Conservation (phyloP, 2,113 vertebrate species). For the Rhynchopsitta pachyrhyncha region DNA sequence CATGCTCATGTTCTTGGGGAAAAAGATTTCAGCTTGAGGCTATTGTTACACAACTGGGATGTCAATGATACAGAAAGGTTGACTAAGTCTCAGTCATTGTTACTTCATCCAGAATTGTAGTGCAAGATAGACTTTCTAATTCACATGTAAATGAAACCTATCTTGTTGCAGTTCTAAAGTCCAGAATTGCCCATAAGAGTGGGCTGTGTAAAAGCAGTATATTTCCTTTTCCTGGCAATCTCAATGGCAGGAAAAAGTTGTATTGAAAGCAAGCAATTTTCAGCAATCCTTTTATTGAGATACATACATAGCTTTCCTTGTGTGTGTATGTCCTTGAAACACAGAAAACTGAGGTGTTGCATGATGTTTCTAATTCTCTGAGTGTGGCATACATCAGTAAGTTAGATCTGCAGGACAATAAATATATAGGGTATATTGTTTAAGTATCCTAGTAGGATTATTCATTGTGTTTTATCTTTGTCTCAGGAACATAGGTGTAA, state of each 20-base stretch:
- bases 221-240: not conserved
- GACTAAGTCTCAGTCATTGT: not conserved
- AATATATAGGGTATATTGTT: not conserved
- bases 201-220: not conserved
- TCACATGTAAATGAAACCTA: not conserved
- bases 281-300: not conserved
- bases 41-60: not conserved
- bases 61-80: not conserved
- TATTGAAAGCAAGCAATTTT: not conserved
- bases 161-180: not conserved
- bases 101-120: not conserved
- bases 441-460: not conserved
- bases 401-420: not conserved
- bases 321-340: not conserved
- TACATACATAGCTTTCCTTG: not conserved
- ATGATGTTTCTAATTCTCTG: not conserved
- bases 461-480: not conserved
- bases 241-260: not conserved
- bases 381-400: not conserved
- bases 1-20: not conserved
- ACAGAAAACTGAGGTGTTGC: not conserved
- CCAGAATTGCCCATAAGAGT: not conserved
- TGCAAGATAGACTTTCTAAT: not conserved
- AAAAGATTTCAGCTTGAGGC: not conserved
- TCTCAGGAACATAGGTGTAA: conserved; percentile 91